A percentile compares a stretch with the other conserved stretches of the same genome.
These are phyloP conservation scores for Rhynchophorus ferrugineus DNA, from an alignment of 1,140 invertebrate species.

Conservation along the genomic window DNA sequence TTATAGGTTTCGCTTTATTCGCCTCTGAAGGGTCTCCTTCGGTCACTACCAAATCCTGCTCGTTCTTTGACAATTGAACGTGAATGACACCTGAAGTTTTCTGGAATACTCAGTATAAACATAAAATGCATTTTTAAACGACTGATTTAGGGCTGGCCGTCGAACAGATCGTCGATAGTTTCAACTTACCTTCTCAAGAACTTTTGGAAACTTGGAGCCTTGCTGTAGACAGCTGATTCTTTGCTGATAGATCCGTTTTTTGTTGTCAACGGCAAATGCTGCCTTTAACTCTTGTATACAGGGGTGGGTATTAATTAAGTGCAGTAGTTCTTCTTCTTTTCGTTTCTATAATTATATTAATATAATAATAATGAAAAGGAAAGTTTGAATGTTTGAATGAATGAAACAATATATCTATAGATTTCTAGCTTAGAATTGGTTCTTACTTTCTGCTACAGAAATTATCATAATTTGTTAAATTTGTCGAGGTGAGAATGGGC, in stretches of 20 bases:
- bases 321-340: constrained; percentile 27
- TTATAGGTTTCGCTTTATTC: not conserved
- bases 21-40: constrained; percentile 12
- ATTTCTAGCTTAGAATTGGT: too few species aligned
- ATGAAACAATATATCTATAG: too few species aligned
- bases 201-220: constrained; percentile 25
- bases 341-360: constrained; percentile 22
- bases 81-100: constrained; percentile 24
- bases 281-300: constrained; percentile 29
- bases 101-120: too few species aligned
- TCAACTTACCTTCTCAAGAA: constrained; percentile 21
- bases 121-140: too few species aligned
- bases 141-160: too few species aligned
- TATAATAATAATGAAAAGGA: too few species aligned
- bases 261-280: constrained; percentile 20
- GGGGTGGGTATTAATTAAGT: constrained; percentile 26
- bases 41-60: constrained; percentile 20
- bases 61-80: constrained; percentile 27
- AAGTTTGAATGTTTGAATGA: too few species aligned
- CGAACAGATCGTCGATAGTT: too few species aligned
- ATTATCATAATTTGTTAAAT: too few species aligned
- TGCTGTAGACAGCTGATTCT: constrained; percentile 25
- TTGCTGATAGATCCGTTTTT: constrained; percentile 26
- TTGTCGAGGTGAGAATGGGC: too few species aligned
- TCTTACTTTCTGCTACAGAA: too few species aligned